A percentile compares a stretch with the other conserved stretches of the same genome.
Evolutionary conservation across 2,113 vertebrate genomes (phyloP).

Genomic region (Malurus elegans): DNA sequence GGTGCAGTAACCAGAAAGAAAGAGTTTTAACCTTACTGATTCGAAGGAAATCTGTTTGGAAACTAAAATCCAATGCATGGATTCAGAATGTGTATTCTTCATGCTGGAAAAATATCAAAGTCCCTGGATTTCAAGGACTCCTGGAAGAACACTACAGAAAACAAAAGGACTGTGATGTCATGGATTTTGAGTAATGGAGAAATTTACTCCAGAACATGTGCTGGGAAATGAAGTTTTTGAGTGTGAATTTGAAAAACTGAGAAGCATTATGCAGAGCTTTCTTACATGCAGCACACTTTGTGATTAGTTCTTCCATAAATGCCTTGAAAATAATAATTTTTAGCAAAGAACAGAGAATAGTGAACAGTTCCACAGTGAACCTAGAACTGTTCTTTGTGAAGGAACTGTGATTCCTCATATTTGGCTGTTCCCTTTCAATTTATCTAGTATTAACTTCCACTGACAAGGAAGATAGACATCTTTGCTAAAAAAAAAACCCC

Average conservation of each 20-base stretch:
- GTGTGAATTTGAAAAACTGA: background rate
- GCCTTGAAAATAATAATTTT: background rate
- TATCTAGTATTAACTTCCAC: background rate
- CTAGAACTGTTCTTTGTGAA: background rate
- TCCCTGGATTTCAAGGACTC: background rate
- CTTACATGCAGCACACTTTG: background rate
- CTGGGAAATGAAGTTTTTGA: background rate
- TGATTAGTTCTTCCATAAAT: background rate
- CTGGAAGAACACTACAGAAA: background rate
- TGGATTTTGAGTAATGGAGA: background rate
- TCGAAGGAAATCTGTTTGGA: background rate
- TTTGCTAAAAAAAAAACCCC: background rate
- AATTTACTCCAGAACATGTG: background rate
- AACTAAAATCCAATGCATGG: background rate
- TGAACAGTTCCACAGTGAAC: background rate
- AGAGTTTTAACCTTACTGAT: background rate
- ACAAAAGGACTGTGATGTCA: background rate
- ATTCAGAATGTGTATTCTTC: background rate
- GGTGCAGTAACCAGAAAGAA: background rate
- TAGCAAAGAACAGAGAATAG: background rate
- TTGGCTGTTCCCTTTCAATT: background rate
- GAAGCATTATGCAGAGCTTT: background rate
- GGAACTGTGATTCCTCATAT: background rate
- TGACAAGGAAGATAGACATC: background rate
- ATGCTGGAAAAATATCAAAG: background rate